phyloP scores from a whole-genome alignment of 2,797 vertebrate species.

The Huso huso region DNA sequence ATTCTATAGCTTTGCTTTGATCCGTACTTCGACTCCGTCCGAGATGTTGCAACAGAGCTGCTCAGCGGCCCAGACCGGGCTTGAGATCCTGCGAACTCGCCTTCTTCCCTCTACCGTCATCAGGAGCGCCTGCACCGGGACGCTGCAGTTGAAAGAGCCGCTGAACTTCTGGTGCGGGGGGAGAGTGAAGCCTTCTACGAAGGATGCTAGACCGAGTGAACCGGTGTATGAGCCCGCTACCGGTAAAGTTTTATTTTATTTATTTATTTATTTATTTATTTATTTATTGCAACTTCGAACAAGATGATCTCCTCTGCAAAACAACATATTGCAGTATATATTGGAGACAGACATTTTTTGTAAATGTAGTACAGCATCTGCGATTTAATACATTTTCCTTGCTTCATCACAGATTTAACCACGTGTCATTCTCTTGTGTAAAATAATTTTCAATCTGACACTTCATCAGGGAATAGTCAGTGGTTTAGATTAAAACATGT shows the following conservation, averaged over 20 bases:
- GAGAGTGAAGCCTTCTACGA: slow-evolving; percentile 50
- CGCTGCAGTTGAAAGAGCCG: slow-evolving; percentile 52
- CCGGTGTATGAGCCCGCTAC: slow-evolving; percentile 83
- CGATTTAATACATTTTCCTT: too few species aligned
- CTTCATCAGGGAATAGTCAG: too few species aligned
- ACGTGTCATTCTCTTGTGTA: too few species aligned
- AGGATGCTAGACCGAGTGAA: slow-evolving; percentile 52
- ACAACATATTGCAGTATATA: too few species aligned
- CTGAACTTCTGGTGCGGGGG: slow-evolving; percentile 77
- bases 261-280: too few species aligned
- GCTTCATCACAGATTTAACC: too few species aligned
- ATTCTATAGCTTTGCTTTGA: neutral
- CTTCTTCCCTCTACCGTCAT: slow-evolving; percentile 32
- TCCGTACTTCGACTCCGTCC: neutral
- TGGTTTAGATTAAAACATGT: too few species aligned
- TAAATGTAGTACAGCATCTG: too few species aligned
- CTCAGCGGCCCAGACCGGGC: neutral
- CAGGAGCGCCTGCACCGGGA: slow-evolving; percentile 56
- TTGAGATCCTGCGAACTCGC: slow-evolving; percentile 30
- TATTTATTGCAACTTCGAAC: too few species aligned
- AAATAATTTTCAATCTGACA: too few species aligned
- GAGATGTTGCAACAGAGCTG: slow-evolving; percentile 38
- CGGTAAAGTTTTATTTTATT: slow-evolving; percentile 44
- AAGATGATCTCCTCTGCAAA: too few species aligned
- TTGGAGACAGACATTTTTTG: too few species aligned